phyloP scores from a whole-genome alignment of 1,140 invertebrate species.

The Drosophila lowei region DNA sequence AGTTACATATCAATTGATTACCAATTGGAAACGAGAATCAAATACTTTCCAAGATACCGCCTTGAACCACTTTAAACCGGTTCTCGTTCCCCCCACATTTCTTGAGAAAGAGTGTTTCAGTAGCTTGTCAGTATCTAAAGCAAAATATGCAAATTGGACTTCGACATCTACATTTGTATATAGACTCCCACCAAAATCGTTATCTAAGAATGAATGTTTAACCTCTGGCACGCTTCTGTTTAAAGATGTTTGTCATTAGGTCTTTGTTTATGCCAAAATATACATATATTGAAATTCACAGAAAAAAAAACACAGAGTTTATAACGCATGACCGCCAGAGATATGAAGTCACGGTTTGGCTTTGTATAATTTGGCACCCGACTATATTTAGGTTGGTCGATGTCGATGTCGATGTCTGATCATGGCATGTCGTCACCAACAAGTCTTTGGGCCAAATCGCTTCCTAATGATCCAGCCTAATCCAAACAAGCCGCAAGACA shows the following conservation, averaged over 20 bases:
- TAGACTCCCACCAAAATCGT: slow-evolving; percentile 42
- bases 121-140: slow-evolving; percentile 13
- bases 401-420: slow-evolving; percentile 22
- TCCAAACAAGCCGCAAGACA: slow-evolving; percentile 36
- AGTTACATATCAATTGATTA: too few species aligned
- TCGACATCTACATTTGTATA: slow-evolving; percentile 18
- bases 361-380: slow-evolving; percentile 57
- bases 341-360: slow-evolving; percentile 33
- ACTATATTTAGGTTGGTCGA: slow-evolving; percentile 41
- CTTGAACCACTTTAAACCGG: not conserved
- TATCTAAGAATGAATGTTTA: slow-evolving; percentile 43
- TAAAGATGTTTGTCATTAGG: slow-evolving; percentile 27
- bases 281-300: slow-evolving; percentile 39
- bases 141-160: slow-evolving; percentile 47
- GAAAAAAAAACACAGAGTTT: slow-evolving; percentile 42
- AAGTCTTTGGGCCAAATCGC: slow-evolving; percentile 61
- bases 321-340: slow-evolving; percentile 60
- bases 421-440: slow-evolving; percentile 50
- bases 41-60: not conserved
- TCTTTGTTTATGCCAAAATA: slow-evolving; percentile 31
- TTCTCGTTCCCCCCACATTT: slow-evolving; percentile 1
- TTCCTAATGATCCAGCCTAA: slow-evolving; percentile 61
- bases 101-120: slow-evolving; percentile 46
- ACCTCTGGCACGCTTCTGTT: slow-evolving; percentile 41
- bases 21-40: too few species aligned